These are phyloP conservation scores for Heliconius erato DNA, from an alignment of 2,888 invertebrate species.

Conservation along the genomic window DNA sequence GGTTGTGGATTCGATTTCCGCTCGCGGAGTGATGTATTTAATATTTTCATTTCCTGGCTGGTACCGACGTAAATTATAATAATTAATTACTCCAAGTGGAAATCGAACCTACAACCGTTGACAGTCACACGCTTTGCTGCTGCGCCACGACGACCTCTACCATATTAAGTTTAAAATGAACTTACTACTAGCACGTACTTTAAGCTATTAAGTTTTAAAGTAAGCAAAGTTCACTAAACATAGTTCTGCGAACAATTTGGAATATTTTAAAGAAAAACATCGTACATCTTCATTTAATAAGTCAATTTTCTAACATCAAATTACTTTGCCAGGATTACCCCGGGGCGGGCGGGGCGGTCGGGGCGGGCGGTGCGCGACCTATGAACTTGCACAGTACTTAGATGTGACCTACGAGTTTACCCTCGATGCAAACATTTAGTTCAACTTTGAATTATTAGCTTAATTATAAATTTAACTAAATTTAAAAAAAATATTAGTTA, in stretches of 20 bases:
- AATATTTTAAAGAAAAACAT: constrained; percentile 12
- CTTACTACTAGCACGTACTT: no score
- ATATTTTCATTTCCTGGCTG: no score
- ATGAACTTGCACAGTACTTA: constrained; percentile 1
- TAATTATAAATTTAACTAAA: not conserved
- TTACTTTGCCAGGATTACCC: constrained; percentile 7
- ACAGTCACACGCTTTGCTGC: no score
- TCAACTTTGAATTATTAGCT: constrained; percentile 12
- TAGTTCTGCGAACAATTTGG: not conserved
- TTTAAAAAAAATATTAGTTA: no score
- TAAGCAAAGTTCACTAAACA: not conserved
- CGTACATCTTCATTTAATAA: constrained; percentile 26
- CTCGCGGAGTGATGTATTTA: no score
- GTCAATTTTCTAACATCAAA: constrained; percentile 14
- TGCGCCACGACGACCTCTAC: no score
- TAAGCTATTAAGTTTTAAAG: no score
- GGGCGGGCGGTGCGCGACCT: constrained; percentile 11
- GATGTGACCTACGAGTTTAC: constrained; percentile 13
- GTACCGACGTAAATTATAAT: no score
- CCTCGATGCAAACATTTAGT: not conserved
- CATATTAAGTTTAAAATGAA: no score
- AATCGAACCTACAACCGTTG: no score
- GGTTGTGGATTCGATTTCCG: no score
- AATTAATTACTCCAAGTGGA: no score
- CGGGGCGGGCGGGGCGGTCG: not conserved